phyloP scores from a whole-genome alignment of 2,888 invertebrate genomes.

The Sphecodes monilicornis region DNA sequence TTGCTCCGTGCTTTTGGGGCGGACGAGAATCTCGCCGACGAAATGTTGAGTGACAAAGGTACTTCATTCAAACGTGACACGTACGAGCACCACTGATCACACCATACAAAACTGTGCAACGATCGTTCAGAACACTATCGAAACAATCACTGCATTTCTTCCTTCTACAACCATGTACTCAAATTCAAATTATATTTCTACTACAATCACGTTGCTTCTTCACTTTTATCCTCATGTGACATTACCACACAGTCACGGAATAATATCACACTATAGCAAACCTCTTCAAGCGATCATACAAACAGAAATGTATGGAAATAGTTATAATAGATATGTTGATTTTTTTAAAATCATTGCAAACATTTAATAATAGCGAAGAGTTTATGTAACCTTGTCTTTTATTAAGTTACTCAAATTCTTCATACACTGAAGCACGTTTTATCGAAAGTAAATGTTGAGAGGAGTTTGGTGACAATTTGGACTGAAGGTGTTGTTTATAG shows the following conservation, averaged over 20 bases:
- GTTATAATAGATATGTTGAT: not conserved
- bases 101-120: conserved; percentile 25
- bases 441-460: not conserved
- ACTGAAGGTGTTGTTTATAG: not conserved
- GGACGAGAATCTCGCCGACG: conserved; percentile 88
- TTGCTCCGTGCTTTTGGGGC: conserved; percentile 90
- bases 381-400: not conserved
- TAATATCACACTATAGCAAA: not conserved
- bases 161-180: not conserved
- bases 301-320: not conserved
- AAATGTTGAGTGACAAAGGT: conserved; percentile 93
- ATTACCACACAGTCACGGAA: conserved; percentile 11
- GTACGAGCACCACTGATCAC: conserved; percentile 40
- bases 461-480: not conserved
- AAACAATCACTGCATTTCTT: conserved; percentile 26
- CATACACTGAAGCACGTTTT: not conserved
- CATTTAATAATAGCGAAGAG: not conserved
- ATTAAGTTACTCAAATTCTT: not conserved
- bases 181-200: not conserved
- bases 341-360: not conserved
- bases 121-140: conserved; percentile 40
- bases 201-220: conserved; percentile 39
- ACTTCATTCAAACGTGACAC: conserved; percentile 71
- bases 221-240: conserved; percentile 6
- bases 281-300: not conserved